Evolutionary conservation across 2,113 vertebrate species (phyloP).

Genomic region (Ptyas mucosa): DNA sequence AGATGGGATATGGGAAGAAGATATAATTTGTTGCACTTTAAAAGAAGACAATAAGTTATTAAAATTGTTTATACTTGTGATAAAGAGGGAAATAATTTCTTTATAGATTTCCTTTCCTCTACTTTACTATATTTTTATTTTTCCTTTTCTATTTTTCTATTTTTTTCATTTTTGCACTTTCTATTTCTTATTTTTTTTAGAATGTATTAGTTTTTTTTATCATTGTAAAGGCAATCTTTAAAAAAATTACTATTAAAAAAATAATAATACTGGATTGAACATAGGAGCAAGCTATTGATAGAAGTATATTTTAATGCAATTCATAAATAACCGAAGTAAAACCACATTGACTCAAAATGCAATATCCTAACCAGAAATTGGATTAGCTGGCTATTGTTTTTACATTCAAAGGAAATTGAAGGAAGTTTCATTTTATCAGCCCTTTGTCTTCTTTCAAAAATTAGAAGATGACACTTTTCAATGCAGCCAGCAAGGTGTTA

Average conservation of each 20-base stretch:
- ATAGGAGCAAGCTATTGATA: not conserved
- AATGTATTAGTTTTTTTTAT: not conserved
- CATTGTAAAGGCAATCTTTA: not conserved
- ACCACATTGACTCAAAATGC: conserved; percentile 33
- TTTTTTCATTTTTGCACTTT: not conserved
- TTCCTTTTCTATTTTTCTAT: not conserved
- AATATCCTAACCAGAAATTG: conserved; percentile 56
- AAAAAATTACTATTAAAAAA: not conserved
- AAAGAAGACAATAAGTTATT: not conserved
- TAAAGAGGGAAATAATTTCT: not conserved
- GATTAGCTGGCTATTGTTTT: conserved; percentile 61
- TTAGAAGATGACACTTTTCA: conserved; percentile 59
- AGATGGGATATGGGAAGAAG: not conserved
- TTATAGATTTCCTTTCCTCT: not conserved
- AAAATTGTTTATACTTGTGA: not conserved
- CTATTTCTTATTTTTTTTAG: not conserved
- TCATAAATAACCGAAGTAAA: conserved; percentile 53
- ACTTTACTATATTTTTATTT: not conserved
- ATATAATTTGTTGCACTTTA: not conserved
- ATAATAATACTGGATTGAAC: accelerated
- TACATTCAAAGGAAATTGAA: conserved; percentile 66
- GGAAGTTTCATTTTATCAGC: conserved; percentile 66
- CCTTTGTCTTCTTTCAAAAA: conserved; percentile 63
- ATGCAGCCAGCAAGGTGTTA: conserved; percentile 66
- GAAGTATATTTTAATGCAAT: conserved; percentile 51